Base-by-base conservation (phyloP, 2,888 invertebrate species). In the Drosophila colorata region DNA sequence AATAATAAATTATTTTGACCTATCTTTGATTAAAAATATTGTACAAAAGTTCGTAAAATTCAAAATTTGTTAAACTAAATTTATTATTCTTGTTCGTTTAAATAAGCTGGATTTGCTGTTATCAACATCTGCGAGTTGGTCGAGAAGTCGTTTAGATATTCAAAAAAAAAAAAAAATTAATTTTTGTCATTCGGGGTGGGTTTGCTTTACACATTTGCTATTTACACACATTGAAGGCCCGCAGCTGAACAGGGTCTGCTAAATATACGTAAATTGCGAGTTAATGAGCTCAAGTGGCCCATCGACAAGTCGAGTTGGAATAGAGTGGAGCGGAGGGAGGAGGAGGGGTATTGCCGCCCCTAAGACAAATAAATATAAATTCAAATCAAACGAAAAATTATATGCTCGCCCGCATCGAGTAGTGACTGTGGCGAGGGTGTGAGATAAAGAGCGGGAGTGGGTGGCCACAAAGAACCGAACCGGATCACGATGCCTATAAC, bases 201-300 rank as follows among this genome's bases (percentile, higher is more conserved):
- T 60, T 37, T 18, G 2, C 11, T 13, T 20, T 28, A n/a, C n/a
- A n/a, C n/a, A n/a, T 35, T 43, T 43, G 18, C 25, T 58, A 20
- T 58, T 44, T 43, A 44, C 16, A 6, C 53, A 38, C 57, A 53
- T 13, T 53, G 33, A 31, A 23, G 37, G 58, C 80, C 80, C 80
- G 80, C 84, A 80, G 84, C 55, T 68, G 25, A 43, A 28, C 46
- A 41, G 25, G 11, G 49, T 35, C 53, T 20, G 40, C 49, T 53
- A 68, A 46, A 55, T 57, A 20, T 63, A 37, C 44, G 35, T 59
- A 58, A 74, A 85, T 87, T 80, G 78, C 75, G 71, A 86, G 71
- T 80, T 88, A 86, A 86, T 86, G 86, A 87, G 88, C 86, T 86
- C 74, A 86, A 86, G 86, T 86, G 84, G 70, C 53, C 53, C 53